Percentiles rank a stretch among this genome's conserved stretches.
These are phyloP conservation scores for Camarhynchus parvulus DNA, from an alignment of 2,113 vertebrate genomes.

Conservation along the genomic window DNA sequence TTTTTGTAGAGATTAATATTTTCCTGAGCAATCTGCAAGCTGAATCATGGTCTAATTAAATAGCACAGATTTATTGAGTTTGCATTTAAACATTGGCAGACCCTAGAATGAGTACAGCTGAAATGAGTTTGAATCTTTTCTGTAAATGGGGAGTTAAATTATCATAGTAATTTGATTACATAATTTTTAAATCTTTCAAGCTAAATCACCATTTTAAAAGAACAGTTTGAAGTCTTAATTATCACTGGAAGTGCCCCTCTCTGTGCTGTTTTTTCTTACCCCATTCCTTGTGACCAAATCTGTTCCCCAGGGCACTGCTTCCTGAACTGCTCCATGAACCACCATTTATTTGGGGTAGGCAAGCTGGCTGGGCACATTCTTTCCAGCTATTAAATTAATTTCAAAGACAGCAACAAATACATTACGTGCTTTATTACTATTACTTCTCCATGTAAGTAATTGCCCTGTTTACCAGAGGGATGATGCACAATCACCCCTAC, in stretches of 20 bases:
- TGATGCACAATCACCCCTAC: background rate
- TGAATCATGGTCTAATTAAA: slow-evolving; percentile 78
- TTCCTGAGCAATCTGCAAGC: slow-evolving; percentile 70
- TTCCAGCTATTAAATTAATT: background rate
- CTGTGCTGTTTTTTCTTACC: slow-evolving; percentile 49
- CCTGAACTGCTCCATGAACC: background rate
- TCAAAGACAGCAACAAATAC: background rate
- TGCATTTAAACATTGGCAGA: slow-evolving; percentile 74
- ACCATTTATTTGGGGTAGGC: background rate
- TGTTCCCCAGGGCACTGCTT: background rate
- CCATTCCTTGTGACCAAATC: slow-evolving; percentile 41
- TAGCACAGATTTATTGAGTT: slow-evolving; percentile 76
- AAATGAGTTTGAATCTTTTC: slow-evolving; percentile 75
- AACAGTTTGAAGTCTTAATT: slow-evolving; percentile 75
- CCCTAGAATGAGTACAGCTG: slow-evolving; percentile 54
- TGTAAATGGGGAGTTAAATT: slow-evolving; percentile 76
- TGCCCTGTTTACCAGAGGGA: background rate
- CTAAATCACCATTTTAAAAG: slow-evolving; percentile 70
- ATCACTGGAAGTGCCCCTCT: slow-evolving; percentile 54
- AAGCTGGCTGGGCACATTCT: background rate
- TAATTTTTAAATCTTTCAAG: slow-evolving; percentile 72
- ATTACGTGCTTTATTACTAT: background rate
- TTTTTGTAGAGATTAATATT: slow-evolving; percentile 77
- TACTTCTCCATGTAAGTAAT: background rate
- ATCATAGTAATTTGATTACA: slow-evolving; percentile 77